phyloP scores from a whole-genome alignment of 2,888 invertebrate species.

The Thecocarcelia acutangulata region DNA sequence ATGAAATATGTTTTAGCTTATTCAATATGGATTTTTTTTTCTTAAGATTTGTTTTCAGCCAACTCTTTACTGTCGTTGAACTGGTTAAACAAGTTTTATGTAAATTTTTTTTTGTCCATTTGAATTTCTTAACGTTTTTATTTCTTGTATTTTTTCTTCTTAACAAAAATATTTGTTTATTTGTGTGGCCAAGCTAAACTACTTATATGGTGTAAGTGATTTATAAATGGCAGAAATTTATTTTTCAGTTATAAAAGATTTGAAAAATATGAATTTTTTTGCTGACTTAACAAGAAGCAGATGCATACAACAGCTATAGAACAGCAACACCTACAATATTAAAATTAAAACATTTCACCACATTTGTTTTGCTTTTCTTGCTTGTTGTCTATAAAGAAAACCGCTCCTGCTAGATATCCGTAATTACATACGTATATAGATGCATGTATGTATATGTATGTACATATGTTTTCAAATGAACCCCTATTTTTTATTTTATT shows the following conservation, averaged over 20 bases:
- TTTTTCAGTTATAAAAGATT: background rate
- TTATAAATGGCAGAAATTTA: constrained; percentile 47
- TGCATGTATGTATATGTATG: too few species aligned
- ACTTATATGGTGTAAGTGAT: constrained; percentile 18
- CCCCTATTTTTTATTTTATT: too few species aligned
- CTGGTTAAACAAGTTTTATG: constrained; percentile 79
- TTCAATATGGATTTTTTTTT: constrained; percentile 44
- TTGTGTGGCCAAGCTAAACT: background rate
- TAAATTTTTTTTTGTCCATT: constrained; percentile 74
- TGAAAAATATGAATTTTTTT: background rate
- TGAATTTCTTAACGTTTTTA: constrained; percentile 46
- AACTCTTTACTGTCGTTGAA: constrained; percentile 69
- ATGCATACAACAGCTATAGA: background rate
- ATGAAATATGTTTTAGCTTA: constrained; percentile 28
- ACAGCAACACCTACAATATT: background rate
- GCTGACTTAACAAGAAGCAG: background rate
- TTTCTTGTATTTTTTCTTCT: constrained; percentile 24
- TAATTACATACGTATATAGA: background rate
- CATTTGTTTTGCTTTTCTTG: background rate
- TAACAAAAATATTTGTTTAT: constrained; percentile 21
- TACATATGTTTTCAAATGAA: too few species aligned
- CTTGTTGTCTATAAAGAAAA: background rate
- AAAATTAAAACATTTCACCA: background rate
- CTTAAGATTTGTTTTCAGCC: constrained; percentile 36
- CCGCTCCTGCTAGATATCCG: background rate